These are phyloP conservation scores for Cephus pulcher DNA, from an alignment of 2,888 invertebrate species.

Conservation along the genomic window DNA sequence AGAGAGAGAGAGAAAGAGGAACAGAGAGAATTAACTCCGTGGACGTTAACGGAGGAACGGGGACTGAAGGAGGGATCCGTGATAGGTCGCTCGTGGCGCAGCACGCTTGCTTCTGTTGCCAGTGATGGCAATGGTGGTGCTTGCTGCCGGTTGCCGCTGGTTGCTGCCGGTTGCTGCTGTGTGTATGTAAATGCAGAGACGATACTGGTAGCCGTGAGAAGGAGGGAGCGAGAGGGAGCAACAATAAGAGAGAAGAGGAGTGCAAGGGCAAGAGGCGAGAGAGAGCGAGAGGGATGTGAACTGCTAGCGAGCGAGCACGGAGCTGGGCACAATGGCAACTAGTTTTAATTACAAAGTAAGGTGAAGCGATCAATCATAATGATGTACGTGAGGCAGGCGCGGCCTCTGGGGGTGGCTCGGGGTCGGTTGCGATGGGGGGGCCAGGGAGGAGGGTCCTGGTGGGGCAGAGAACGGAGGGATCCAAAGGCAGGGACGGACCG, in stretches of 20 bases:
- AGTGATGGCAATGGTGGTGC: constrained; percentile 12
- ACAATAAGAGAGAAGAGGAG: neutral
- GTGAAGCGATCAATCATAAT: constrained; percentile 68
- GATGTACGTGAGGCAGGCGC: constrained; percentile 67
- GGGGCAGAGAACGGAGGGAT: constrained; percentile 37
- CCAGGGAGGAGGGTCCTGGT: constrained; percentile 36
- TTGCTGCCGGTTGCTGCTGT: constrained; percentile 15
- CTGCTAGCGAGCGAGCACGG: constrained; percentile 33
- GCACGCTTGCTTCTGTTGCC: constrained; percentile 13
- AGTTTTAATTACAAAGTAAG: constrained; percentile 68
- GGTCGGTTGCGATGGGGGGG: constrained; percentile 40
- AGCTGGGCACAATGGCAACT: constrained; percentile 66
- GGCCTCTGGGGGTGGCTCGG: constrained; percentile 54
- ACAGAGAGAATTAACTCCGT: no score
- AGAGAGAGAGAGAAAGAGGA: constrained; percentile 19
- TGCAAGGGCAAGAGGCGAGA: no score
- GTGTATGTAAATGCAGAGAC: constrained; percentile 39
- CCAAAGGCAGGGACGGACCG: constrained; percentile 32
- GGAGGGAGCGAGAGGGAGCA: neutral
- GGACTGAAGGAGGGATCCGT: constrained; percentile 23
- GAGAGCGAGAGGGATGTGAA: constrained; percentile 9
- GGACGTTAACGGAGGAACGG: constrained; percentile 26
- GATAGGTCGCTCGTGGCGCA: constrained; percentile 54
- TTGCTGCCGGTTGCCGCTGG: neutral
- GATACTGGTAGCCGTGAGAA: constrained; percentile 20